A percentile compares a stretch with the other conserved stretches of the same genome.
Evolutionary conservation across 1,140 invertebrate species (phyloP).

Genomic region (Brachionus koreanus): DNA sequence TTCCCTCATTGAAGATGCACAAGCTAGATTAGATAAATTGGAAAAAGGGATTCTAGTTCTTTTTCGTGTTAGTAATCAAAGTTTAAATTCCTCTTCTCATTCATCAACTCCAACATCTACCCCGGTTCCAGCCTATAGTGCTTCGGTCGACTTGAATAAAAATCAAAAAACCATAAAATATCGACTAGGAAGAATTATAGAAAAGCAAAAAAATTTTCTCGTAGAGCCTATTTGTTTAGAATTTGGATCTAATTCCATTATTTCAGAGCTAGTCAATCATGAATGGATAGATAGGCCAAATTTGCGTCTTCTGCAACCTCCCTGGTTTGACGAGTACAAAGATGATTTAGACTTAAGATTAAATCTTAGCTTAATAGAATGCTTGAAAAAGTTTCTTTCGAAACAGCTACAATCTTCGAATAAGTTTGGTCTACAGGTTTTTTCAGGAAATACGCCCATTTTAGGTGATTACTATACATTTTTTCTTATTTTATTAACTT

Average conservation of each 20-base stretch:
- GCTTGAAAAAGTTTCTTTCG: background rate
- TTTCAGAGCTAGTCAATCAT: background rate
- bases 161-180: slow-evolving; percentile 14
- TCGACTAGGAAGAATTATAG: background rate
- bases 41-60: slow-evolving; percentile 12
- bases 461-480: background rate
- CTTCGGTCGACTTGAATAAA: background rate
- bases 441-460: background rate
- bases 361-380: background rate
- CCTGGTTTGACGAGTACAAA: slow-evolving; percentile 84
- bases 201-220: slow-evolving; percentile 45
- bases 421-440: background rate
- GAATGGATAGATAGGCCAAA: slow-evolving; percentile 74
- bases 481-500: background rate
- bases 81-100: background rate
- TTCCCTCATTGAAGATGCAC: slow-evolving; percentile 14
- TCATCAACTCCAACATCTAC: slow-evolving; percentile 18
- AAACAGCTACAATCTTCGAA: background rate
- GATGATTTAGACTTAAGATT: slow-evolving; percentile 48
- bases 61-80: background rate
- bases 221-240: slow-evolving; percentile 4
- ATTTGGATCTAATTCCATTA: background rate
- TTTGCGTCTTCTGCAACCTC: slow-evolving; percentile 79
- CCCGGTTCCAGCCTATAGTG: background rate
- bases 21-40: background rate